phyloP scores from a whole-genome alignment of 2,797 vertebrate species.

The Sebastiscus albofasciatus region DNA sequence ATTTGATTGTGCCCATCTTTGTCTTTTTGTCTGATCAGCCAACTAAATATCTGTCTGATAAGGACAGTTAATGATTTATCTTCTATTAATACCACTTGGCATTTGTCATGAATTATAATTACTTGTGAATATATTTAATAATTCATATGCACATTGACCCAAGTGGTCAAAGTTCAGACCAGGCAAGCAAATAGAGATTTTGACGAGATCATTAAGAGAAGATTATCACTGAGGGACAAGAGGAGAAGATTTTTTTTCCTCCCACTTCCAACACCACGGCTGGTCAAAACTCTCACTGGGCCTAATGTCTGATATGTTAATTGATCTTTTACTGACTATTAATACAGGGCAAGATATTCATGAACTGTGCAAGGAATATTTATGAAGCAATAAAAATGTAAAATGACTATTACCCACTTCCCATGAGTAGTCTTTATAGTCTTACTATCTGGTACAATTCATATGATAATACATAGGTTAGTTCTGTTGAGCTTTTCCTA shows the following conservation, averaged over 20 bases:
- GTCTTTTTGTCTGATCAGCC: slow-evolving; percentile 3
- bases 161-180: slow-evolving; percentile 65
- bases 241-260: neutral
- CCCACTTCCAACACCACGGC: slow-evolving; percentile 4
- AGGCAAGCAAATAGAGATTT: slow-evolving; percentile 33
- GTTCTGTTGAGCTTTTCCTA: slow-evolving; percentile 3
- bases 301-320: slow-evolving; percentile 76
- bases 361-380: slow-evolving; percentile 76
- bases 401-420: slow-evolving; percentile 59
- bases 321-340: slow-evolving; percentile 80
- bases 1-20: neutral
- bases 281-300: slow-evolving; percentile 56
- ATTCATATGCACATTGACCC: slow-evolving; percentile 69
- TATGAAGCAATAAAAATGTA: slow-evolving; percentile 78
- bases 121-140: slow-evolving; percentile 61
- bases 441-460: slow-evolving; percentile 12
- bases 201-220: slow-evolving; percentile 51
- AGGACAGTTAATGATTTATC: neutral
- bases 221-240: slow-evolving; percentile 43
- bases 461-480: slow-evolving; percentile 4
- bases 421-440: neutral
- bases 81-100: neutral
- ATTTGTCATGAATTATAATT: slow-evolving; percentile 34
- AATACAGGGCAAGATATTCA: slow-evolving; percentile 78
- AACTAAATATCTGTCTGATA: slow-evolving; percentile 1